Conservation (phyloP, 2,113 vertebrate species). For the Nycticorax nycticorax region DNA sequence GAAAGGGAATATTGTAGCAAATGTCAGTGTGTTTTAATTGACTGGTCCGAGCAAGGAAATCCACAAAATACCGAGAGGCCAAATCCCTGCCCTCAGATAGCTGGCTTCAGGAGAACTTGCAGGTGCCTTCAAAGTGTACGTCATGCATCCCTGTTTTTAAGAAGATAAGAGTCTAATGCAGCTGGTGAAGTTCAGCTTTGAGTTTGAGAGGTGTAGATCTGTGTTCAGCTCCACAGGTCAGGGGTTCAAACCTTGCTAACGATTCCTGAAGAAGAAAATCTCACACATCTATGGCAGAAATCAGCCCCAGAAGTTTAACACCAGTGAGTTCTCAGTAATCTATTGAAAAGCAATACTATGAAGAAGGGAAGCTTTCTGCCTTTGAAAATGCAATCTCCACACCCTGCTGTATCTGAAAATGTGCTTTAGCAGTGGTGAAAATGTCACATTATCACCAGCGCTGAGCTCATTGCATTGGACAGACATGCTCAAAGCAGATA, state of each 20-base stretch:
- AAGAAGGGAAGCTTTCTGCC: background rate
- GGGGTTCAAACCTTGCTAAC: constrained; percentile 49
- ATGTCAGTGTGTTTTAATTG: constrained; percentile 52
- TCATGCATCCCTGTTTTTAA: constrained; percentile 32
- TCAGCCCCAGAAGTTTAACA: constrained; percentile 21
- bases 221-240: constrained; percentile 40
- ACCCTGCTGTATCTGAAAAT: constrained; percentile 12
- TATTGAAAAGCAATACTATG: background rate
- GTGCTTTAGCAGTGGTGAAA: background rate
- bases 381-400: constrained; percentile 13
- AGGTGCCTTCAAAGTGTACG: constrained; percentile 33
- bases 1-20: constrained; percentile 10
- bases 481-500: background rate
- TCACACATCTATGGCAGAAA: background rate
- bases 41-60: constrained; percentile 30
- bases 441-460: background rate
- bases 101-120: constrained; percentile 41
- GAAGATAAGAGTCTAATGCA: constrained; percentile 51
- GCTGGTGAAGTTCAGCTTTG: constrained; percentile 45
- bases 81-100: constrained; percentile 41
- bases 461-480: background rate
- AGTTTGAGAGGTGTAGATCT: constrained; percentile 35
- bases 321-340: background rate
- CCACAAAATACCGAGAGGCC: constrained; percentile 38
- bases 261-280: constrained; percentile 17